Base-by-base conservation (phyloP, 2,113 vertebrate species). In the Sapajus apella region DNA sequence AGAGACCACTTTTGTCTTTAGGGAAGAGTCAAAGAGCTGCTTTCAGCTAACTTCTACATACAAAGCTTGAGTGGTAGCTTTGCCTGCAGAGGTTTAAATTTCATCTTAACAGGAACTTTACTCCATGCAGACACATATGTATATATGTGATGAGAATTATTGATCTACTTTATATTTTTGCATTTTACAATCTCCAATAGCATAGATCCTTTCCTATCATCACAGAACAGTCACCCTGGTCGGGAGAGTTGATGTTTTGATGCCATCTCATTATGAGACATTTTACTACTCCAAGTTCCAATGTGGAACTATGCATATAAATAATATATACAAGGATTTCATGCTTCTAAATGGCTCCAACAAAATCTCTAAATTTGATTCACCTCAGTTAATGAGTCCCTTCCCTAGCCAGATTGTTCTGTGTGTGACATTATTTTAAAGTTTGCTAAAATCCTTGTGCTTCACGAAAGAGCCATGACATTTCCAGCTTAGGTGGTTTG, bases 401-500 rank as follows among this genome's bases (percentile, higher is more conserved):
- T 95, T 97, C 50, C 84, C 55, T 95, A 84, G 73, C 52, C 84
- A 96, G 66, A 64, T 61, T 85, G 76, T 81, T 90, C 66, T 77
- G 64, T 87, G 50, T 88, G 80, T 81, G 92, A 43, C 73, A 85
- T 95, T 95, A 84, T 82, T 85, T 77, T 82, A 80, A 96, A 97
- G 87, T 95, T 95, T 92, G 72, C 55, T 94, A 52, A 97, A 93
- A 90, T 90, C 76, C 37, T 91, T 77, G 80, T 75, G 55, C 43
- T 90, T 97, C 45, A 17, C 90, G 81, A 79, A 98, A 97, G 66
- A 97, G 47, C 81, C 61, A 50, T 94, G 95, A 77, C 94, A 97
- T 97, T 98, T 97, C 73, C 92, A 95, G 94, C 84, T 97, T 94
- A 94, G 87, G 90, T 91, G 66, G 91, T 93, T 95, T 85, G 96